Base-by-base conservation (phyloP, 2,113 vertebrate genomes). In the Chloroceryle aenea region DNA sequence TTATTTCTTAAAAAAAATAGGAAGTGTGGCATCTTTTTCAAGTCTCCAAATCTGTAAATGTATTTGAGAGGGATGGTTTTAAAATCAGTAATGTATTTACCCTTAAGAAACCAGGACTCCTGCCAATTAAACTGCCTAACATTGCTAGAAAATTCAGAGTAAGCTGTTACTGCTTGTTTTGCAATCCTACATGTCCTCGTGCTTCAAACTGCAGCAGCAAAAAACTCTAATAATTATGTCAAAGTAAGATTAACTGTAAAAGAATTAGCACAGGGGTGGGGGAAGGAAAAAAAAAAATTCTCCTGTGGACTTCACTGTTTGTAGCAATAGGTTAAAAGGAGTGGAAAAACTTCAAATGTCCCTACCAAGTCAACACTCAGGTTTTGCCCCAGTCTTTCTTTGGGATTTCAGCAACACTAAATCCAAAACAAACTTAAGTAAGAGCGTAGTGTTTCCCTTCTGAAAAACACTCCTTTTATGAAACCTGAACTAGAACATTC, bases 211-310 rank as follows among this genome's bases (percentile, higher is more conserved):
- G n/a, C 64, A 77, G 48, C 50, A 95, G 23, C 53, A 88, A 88
- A 14, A 87, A 91, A 83, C 74, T 50, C 82, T 87, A 92, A 81
- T 86, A 90, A 83, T 76, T 89, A 96, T 86, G 90, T 90, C 73
- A 86, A 92, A 95, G 53, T 63, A 78, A 72, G 78, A 96, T 93
- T 85, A 92, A 79, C 90, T 43, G 62, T 50, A 78, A 72, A 87
- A 93, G 88, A 89, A 95, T 89, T 92, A 95, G 52, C 66, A 76
- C 23, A 10, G 40, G 9, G 30, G 10, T 26, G 15, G 5, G 3
- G 32, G 3, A 55, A 43, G 66, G 29, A 26, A 5, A 11, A 19
- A 64, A 45, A 29, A 53, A 45, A 55, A n/a, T n/a, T 42, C 53
- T 89, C 48, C 62, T 32, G 61, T 56, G 40, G 40, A 71, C 81